Base-by-base conservation (phyloP, 2,888 invertebrate genomes). In the Philhelius pedissequus region DNA sequence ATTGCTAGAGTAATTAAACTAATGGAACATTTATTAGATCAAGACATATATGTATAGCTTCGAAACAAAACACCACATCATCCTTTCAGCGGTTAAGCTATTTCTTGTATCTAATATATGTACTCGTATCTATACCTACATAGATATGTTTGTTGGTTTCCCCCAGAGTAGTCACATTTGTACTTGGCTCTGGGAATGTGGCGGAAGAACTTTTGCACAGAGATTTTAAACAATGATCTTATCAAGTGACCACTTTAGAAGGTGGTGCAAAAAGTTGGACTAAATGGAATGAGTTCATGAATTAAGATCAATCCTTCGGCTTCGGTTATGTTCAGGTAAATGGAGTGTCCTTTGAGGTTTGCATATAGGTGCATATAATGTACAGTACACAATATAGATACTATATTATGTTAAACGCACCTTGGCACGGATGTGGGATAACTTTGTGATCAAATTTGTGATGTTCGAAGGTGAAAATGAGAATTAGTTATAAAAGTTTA, bases 11-110 rank as follows among this genome's bases (percentile, higher is more conserved):
- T 77, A 81, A 81, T 81, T 77, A 68, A 76, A 71, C 77, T 81
- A 81, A 81, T 81, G 77, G 52, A 81, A 81, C 52, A 76, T 81
- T 76, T 76, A 76, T 71, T 70, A 71, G 58, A 81, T 76, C 52
- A 60, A 13, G 69, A 56, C 64, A 60, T 20, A 66, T n/a, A n/a
- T n/a, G n/a, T n/a, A n/a, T 70, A 64, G 56, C 15, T 75, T 25
- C 4, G 18, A 27, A 45, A 35, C 27, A 62, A 43, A 27, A 35
- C 18, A 81, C 43, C 75, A 27, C 64, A 70, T 60, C 50, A n/a
- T 38, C 22, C 58, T 35, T 56, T 35, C 56, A 60, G 58, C 40
- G 58, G 58, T 60, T 60, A 32, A 40, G 5, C 32, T 60, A 25
- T 60, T 60, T 40, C 22, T 22, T 48, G 58, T 40, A 2, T 40